Conservation (phyloP, 1,140 invertebrate genomes). For the Pissodes strobi region DNA sequence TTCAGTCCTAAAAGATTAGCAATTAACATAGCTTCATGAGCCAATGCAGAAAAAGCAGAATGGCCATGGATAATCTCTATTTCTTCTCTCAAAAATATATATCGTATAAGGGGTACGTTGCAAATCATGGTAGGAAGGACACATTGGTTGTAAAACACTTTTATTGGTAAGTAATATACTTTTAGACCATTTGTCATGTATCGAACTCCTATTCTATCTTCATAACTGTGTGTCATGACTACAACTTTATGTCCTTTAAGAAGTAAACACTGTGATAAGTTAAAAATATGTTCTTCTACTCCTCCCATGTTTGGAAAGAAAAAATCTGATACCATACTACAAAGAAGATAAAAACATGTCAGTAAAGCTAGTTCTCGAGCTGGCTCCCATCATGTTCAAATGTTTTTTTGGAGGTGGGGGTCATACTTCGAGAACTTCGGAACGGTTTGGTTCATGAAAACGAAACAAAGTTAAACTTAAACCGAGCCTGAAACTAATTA, state of each 20-base stretch:
- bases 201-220: constrained; percentile 73
- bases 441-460: too few relatives aligned
- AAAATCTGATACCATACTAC: constrained; percentile 97
- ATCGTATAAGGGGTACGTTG: constrained; percentile 86
- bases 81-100: constrained; percentile 89
- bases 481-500: too few relatives aligned
- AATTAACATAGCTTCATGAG: constrained; percentile 94
- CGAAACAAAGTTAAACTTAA: too few relatives aligned
- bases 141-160: constrained; percentile 94
- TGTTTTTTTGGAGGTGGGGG: too few relatives aligned
- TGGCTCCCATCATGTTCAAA: too few relatives aligned
- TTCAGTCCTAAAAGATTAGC: constrained; percentile 87
- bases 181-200: constrained; percentile 97
- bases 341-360: too few relatives aligned
- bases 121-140: constrained; percentile 92
- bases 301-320: constrained; percentile 99
- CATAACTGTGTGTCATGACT: constrained; percentile 93
- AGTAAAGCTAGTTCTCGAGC: too few relatives aligned
- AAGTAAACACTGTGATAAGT: constrained; percentile 93
- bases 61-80: constrained; percentile 97
- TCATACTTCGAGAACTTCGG: too few relatives aligned
- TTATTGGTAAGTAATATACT: constrained; percentile 96
- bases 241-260: constrained; percentile 92
- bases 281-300: constrained; percentile 98
- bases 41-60: constrained; percentile 96